Percentiles rank a stretch among this genome's conserved stretches.
Conservation (phyloP, 2,797 vertebrate species). For the Enteromius treurensis region DNA sequence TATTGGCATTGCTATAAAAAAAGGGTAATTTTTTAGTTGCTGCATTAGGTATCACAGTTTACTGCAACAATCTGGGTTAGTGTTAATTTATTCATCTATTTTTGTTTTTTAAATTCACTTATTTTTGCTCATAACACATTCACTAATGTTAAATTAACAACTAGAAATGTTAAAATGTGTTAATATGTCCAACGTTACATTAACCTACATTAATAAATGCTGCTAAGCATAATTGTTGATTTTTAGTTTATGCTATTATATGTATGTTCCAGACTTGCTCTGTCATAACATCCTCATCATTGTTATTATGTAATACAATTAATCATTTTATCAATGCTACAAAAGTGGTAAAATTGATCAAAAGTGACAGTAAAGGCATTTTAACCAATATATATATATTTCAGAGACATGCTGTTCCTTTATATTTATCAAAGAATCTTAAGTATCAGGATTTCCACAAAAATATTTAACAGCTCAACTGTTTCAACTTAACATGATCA, state of each 20-base stretch:
- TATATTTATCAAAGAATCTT: neutral
- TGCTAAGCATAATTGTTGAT: neutral
- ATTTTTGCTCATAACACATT: neutral
- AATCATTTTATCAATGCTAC: neutral
- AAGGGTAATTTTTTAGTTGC: neutral
- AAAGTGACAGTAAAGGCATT: neutral
- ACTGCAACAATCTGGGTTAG: neutral
- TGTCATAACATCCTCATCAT: too few species aligned
- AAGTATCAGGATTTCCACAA: neutral
- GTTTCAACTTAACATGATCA: too few species aligned
- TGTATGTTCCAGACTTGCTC: neutral
- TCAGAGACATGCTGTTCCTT: neutral
- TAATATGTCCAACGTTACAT: neutral
- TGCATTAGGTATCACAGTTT: neutral
- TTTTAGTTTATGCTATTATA: slow-evolving; percentile 2
- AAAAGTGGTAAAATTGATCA: neutral
- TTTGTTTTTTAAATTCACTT: neutral
- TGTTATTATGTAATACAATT: neutral
- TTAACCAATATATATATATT: neutral
- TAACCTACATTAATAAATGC: neutral
- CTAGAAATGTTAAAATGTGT: neutral
- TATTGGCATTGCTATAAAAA: neutral
- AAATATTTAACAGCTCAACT: neutral
- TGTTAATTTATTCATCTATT: neutral
- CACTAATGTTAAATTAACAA: neutral